Evolutionary conservation across 92 coral and sea anemone genomes (phyloP), one percentile per base, ranked within the genome.

Genomic region (Paragorgia papillata): DNA sequence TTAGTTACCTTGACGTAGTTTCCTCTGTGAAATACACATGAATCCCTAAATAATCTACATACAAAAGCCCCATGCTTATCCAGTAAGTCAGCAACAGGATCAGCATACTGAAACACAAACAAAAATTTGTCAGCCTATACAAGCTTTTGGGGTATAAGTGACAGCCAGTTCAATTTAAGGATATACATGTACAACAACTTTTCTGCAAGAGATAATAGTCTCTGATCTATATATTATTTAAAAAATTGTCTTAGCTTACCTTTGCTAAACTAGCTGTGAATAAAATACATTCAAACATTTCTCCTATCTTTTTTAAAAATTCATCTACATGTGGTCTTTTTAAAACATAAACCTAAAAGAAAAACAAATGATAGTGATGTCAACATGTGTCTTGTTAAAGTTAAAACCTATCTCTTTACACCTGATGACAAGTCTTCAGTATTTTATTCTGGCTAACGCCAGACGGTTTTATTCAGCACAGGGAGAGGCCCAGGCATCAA

Each of bases 211-310:
- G n/a, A n/a, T n/a, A n/a, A n/a, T n/a, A n/a, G n/a, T n/a, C n/a
- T n/a, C n/a, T n/a, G n/a, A n/a, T n/a, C n/a, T n/a, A n/a, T n/a
- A n/a, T n/a, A n/a, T n/a, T n/a, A n/a, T n/a, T n/a, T n/a, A n/a
- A n/a, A n/a, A n/a, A n/a, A n/a, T n/a, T n/a, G n/a, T n/a, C n/a
- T n/a, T n/a, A n/a, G n/a, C n/a, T 15, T 59, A 95, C 99, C 97
- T 95, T 95, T 80, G 99, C 92, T 86, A 95, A 87, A 73, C 99
- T 95, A 49, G 99, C 99, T 26, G 99, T 95, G 83, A 95, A 95
- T 39, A 95, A 89, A 70, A 95, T 93, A 85, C 99, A 95, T 79
- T 95, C 99, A 80, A 90, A 95, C 80, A 95, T 53, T 66, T 95
- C 97, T 48, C 99, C 99, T 73, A 95, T 85, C 67, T 86, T 86